These are phyloP conservation scores for Brachycybe producta DNA, from an alignment of 2,888 invertebrate genomes.

Conservation along the genomic window DNA sequence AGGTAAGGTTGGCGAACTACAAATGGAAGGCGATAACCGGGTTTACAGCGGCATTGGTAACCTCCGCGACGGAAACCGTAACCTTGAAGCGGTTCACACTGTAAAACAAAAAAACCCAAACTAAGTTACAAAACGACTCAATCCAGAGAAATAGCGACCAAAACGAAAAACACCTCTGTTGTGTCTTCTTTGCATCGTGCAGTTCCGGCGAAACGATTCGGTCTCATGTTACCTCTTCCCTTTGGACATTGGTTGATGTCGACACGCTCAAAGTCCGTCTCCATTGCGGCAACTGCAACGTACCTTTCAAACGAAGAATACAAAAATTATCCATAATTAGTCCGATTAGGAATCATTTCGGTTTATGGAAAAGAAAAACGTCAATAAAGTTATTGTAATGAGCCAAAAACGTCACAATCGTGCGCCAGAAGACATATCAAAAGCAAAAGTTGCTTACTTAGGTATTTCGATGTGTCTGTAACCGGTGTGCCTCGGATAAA, in stretches of 20 bases:
- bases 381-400: too few species aligned
- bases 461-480: slow-evolving; percentile 88
- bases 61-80: slow-evolving; percentile 93
- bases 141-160: too few species aligned
- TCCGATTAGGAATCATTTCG: neutral
- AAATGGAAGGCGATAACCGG: slow-evolving; percentile 73
- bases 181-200: slow-evolving; percentile 81
- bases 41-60: slow-evolving; percentile 84
- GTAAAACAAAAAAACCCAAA: slow-evolving; percentile 23
- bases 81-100: slow-evolving; percentile 92
- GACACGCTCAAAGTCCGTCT: slow-evolving; percentile 91
- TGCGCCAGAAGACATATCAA: too few species aligned
- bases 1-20: slow-evolving; percentile 78
- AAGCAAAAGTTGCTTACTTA: too few species aligned
- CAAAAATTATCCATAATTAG: neutral
- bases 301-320: slow-evolving; percentile 44
- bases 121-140: too few species aligned
- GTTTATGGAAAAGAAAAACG: too few species aligned
- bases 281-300: slow-evolving; percentile 80
- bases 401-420: too few species aligned
- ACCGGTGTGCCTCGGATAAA: slow-evolving; percentile 83
- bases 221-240: slow-evolving; percentile 72
- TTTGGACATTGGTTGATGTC: slow-evolving; percentile 94
- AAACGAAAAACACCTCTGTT: slow-evolving; percentile 51
- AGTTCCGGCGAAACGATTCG: slow-evolving; percentile 78